These are phyloP conservation scores for Clitarchus hookeri DNA, from an alignment of 2,888 invertebrate species.

Conservation along the genomic window DNA sequence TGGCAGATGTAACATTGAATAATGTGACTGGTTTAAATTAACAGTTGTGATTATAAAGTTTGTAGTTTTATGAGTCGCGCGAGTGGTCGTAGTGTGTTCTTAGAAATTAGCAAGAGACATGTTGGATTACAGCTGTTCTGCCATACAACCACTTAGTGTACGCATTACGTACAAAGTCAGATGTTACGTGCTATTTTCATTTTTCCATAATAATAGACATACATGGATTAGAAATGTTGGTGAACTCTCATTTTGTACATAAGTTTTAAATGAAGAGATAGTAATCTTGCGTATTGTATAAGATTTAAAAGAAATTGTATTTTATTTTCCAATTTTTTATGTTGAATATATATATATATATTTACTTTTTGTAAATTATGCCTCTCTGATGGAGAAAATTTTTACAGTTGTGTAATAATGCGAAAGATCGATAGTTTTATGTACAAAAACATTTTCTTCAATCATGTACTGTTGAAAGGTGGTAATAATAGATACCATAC, in stretches of 20 bases:
- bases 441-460: too few species aligned
- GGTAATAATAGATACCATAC: neutral
- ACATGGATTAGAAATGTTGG: neutral
- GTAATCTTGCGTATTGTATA: neutral
- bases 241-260: conserved; percentile 9
- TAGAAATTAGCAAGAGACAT: neutral
- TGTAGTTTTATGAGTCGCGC: too few species aligned
- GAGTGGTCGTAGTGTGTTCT: neutral
- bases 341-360: neutral
- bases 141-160: neutral
- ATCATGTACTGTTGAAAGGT: too few species aligned
- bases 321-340: neutral
- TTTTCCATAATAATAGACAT: neutral
- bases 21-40: too few species aligned
- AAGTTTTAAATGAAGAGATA: neutral
- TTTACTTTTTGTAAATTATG: neutral
- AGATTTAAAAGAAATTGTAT: neutral
- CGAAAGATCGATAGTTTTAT: too few species aligned
- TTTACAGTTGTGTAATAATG: too few species aligned
- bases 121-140: neutral
- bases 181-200: neutral
- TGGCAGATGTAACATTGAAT: too few species aligned
- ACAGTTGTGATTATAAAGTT: too few species aligned
- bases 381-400: neutral
- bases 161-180: neutral